A percentile compares a stretch with the other conserved stretches of the same genome.
Evolutionary conservation across 2,113 vertebrate species (phyloP).

Genomic region (Hippoglossus stenolepis): DNA sequence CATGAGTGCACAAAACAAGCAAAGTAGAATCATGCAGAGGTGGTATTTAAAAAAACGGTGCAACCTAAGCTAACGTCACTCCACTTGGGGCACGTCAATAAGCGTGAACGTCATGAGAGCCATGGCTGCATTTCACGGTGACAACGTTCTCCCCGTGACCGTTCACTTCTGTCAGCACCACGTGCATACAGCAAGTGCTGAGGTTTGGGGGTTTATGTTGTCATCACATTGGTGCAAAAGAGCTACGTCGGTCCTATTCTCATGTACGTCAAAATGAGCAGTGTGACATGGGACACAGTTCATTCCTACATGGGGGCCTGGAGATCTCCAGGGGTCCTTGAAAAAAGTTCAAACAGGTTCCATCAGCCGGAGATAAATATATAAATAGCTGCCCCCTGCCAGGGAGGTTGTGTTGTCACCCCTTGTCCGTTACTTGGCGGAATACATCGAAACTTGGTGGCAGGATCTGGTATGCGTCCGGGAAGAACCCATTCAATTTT

Average conservation of each 20-base stretch:
- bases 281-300: background rate
- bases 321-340: background rate
- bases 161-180: slow-evolving; percentile 2
- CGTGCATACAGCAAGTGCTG: background rate
- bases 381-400: too few relatives aligned
- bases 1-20: background rate
- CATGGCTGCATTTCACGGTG: slow-evolving; percentile 12
- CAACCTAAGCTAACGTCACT: background rate
- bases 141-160: slow-evolving; percentile 12
- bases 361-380: too few relatives aligned
- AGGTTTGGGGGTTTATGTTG: background rate
- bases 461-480: background rate
- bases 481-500: background rate
- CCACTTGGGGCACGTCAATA: slow-evolving; percentile 19
- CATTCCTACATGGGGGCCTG: slow-evolving; percentile 3
- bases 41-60: background rate
- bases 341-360: background rate
- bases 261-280: background rate
- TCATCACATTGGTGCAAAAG: slow-evolving; percentile 2
- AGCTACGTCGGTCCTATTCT: background rate
- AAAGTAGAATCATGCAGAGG: background rate
- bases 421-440: too few relatives aligned
- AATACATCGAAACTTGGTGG: too few relatives aligned
- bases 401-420: too few relatives aligned
- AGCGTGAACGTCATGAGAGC: slow-evolving; percentile 10